Conservation (phyloP, 2,113 vertebrate species). For the Trogon surrucura region DNA sequence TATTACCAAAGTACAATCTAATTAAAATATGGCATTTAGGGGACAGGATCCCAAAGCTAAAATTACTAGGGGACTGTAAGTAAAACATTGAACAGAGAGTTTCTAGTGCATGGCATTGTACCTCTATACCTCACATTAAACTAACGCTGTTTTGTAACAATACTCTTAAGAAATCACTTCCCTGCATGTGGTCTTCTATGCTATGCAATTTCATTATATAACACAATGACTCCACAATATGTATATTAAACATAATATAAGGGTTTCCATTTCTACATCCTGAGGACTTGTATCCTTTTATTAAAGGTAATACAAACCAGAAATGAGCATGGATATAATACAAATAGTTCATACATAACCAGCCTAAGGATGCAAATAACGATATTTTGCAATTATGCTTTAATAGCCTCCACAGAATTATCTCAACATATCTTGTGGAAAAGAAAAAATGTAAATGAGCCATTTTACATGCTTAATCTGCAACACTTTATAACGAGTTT, state of each 20-base stretch:
- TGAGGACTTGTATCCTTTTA: background rate
- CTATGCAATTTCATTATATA: background rate
- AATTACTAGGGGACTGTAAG: background rate
- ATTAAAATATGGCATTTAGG: constrained; percentile 51
- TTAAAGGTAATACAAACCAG: background rate
- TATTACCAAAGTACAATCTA: constrained; percentile 60
- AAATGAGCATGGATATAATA: background rate
- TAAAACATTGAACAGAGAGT: background rate
- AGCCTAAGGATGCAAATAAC: background rate
- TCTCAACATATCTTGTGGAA: background rate
- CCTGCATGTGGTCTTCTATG: background rate
- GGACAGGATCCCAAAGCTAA: constrained; percentile 15
- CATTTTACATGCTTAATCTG: background rate
- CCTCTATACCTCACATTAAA: background rate
- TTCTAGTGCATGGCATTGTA: background rate
- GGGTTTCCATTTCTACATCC: constrained; percentile 45
- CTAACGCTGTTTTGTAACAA: background rate
- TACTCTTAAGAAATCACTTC: background rate
- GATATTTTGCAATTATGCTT: background rate
- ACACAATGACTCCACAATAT: background rate
- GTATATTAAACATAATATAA: constrained; percentile 14
- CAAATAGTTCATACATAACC: background rate
- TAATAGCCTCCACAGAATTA: background rate
- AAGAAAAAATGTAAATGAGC: background rate
- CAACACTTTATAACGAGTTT: background rate